These are phyloP conservation scores for Tineola bisselliella DNA, from an alignment of 2,888 invertebrate genomes.

Conservation along the genomic window DNA sequence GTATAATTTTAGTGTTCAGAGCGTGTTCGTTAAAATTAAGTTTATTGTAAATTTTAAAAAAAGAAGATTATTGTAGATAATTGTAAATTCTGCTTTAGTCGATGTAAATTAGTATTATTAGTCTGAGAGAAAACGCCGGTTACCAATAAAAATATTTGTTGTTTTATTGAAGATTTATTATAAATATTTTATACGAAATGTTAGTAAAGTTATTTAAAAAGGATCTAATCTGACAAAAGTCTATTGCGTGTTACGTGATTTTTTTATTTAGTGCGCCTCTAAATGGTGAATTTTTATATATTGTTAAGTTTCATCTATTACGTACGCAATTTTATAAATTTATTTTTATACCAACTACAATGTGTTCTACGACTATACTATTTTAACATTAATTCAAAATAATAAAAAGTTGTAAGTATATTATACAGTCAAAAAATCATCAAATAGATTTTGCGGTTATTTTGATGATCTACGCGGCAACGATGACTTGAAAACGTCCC, in stretches of 20 bases:
- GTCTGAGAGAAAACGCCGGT: constrained; percentile 68
- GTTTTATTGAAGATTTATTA: constrained; percentile 60
- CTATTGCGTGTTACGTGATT: constrained; percentile 49
- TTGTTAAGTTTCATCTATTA: constrained; percentile 11
- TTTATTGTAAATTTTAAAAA: constrained; percentile 26
- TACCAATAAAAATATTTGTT: constrained; percentile 67
- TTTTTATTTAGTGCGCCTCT: constrained; percentile 1
- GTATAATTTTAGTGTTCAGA: constrained; percentile 29
- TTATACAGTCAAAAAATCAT: too few relatives aligned
- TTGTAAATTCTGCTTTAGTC: constrained; percentile 61
- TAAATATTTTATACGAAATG: constrained; percentile 37
- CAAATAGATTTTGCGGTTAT: too few relatives aligned
- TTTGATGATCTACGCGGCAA: too few relatives aligned
- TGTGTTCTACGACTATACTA: neutral
- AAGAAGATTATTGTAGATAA: constrained; percentile 26
- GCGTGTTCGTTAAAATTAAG: constrained; percentile 56
- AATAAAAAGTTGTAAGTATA: too few relatives aligned
- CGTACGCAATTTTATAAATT: constrained; percentile 8
- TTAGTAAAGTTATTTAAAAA: constrained; percentile 54
- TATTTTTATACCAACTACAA: neutral
- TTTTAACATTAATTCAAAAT: too few relatives aligned
- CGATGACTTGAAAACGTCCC: too few relatives aligned
- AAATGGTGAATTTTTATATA: neutral
- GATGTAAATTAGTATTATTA: constrained; percentile 62
- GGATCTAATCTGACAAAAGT: constrained; percentile 39